phyloP scores from a whole-genome alignment of 2,888 invertebrate species.

The Phragmatobia fuliginosa region DNA sequence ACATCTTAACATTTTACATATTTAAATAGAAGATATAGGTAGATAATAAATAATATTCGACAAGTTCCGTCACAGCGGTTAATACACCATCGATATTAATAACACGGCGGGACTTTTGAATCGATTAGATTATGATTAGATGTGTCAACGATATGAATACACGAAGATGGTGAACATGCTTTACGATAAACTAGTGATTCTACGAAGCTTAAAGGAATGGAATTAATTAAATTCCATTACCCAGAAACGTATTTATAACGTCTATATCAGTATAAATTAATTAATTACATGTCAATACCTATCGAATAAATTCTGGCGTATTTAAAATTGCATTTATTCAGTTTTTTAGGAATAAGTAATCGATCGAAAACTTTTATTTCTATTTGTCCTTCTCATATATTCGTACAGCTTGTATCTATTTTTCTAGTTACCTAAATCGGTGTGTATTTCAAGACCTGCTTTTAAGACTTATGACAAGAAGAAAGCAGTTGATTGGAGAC shows the following conservation, averaged over 20 bases:
- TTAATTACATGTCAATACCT: too few species aligned
- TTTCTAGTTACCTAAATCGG: not conserved
- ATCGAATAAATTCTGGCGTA: too few species aligned
- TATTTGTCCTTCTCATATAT: too few species aligned
- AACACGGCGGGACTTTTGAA: constrained; percentile 5
- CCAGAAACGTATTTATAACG: not conserved
- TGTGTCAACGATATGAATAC: constrained; percentile 8
- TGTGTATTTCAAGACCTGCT: not conserved
- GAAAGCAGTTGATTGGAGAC: not conserved
- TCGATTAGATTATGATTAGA: constrained; percentile 12
- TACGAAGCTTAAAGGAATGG: not conserved
- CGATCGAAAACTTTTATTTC: too few species aligned
- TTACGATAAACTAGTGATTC: not conserved
- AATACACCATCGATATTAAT: not conserved
- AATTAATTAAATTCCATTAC: not conserved
- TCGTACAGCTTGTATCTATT: not conserved
- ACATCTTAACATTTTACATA: constrained; percentile 2
- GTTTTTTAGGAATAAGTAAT: too few species aligned
- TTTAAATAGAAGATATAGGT: constrained; percentile 7
- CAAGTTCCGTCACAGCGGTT: not conserved
- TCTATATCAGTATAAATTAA: not conserved
- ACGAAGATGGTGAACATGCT: not conserved
- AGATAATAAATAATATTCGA: too few species aligned
- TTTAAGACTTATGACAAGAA: not conserved
- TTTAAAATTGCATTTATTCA: too few species aligned